Evolutionary conservation across 2,113 vertebrate genomes (phyloP), one percentile per base, ranked within the genome.

Genomic region (Gorsachius goisagi): DNA sequence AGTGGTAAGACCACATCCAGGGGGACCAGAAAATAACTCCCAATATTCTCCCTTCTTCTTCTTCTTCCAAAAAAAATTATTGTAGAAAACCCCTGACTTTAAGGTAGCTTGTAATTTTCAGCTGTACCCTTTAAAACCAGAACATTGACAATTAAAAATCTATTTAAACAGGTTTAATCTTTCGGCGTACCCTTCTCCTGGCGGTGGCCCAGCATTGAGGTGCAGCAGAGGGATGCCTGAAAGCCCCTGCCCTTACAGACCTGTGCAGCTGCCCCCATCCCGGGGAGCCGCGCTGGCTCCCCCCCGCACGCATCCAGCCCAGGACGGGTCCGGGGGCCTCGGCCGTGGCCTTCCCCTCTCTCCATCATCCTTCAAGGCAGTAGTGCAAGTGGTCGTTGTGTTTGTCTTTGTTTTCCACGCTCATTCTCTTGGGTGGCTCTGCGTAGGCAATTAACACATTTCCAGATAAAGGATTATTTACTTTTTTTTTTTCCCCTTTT

Each of bases 251-350:
- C 2, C 2, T 14, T 11, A 10, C 26, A 52, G 9, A 26, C 26
- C 33, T 6, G 22, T 27, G 27, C 33, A 8, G 50, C 37, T 23
- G 19, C 53, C 53, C 30, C 0, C 4, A 6, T 12, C 13, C 27
- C 5, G 1, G 44, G 24, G 27, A 8, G 52, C 27, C 0, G 4
- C 5, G 72, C 17, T 17, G 62, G 26, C 23, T 30, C 26, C 2
- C 12, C 20, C 21, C 16, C 7, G 0, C 35, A 1, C 27, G 6
- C 12, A 1, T 11, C 32, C 37, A 9, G 23, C 41, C 21, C 3
- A 0, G 9, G 16, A 20, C 5, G 6, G 7, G 2, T 9, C 28
- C 56, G 11, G 39, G 39, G 35, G 50, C 8, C 44, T 35, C 44
- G 59, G 50, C 45, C 45, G 4, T 9, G 17, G 33, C 37, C 12